Conservation (phyloP, 2,888 invertebrate genomes). For the Campaea margaritaria region DNA sequence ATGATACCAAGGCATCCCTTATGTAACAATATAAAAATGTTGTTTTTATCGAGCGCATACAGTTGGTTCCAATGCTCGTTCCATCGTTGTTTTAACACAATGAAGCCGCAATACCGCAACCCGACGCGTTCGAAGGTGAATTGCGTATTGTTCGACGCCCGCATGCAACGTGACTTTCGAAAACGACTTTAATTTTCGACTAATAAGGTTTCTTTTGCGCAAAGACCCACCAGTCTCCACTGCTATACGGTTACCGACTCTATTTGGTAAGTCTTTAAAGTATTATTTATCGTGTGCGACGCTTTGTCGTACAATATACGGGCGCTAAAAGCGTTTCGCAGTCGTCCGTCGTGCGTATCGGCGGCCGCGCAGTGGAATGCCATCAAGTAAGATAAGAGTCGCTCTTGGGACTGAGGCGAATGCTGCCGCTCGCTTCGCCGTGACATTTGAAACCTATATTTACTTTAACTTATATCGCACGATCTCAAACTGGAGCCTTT, state of each 20-base stretch:
- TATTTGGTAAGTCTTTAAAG: slow-evolving; percentile 44
- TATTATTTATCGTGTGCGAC: slow-evolving; percentile 43
- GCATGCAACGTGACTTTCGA: slow-evolving; percentile 78
- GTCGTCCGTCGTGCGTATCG: slow-evolving; percentile 83
- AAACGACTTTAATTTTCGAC: slow-evolving; percentile 77
- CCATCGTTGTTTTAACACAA: slow-evolving; percentile 83
- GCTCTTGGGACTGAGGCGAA: slow-evolving; percentile 62
- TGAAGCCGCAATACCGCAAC: slow-evolving; percentile 85
- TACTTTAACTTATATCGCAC: slow-evolving; percentile 42
- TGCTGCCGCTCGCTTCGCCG: slow-evolving; percentile 57
- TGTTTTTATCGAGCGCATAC: slow-evolving; percentile 69
- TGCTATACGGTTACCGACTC: slow-evolving; percentile 49
- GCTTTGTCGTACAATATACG: slow-evolving; percentile 62
- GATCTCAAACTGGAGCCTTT: slow-evolving; percentile 38
- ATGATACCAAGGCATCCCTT: not conserved
- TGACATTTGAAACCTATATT: slow-evolving; percentile 63
- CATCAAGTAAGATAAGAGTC: slow-evolving; percentile 81
- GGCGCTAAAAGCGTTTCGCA: slow-evolving; percentile 84
- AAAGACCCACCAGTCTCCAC: slow-evolving; percentile 45
- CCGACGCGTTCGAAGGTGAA: slow-evolving; percentile 84
- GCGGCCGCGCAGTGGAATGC: slow-evolving; percentile 79
- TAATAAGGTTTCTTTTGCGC: slow-evolving; percentile 79
- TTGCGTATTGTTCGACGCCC: slow-evolving; percentile 84
- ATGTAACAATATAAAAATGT: slow-evolving; percentile 52
- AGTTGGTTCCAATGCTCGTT: slow-evolving; percentile 74